Evolutionary conservation across 2,888 invertebrate genomes (phyloP).

Genomic region (Phalangium opilio): DNA sequence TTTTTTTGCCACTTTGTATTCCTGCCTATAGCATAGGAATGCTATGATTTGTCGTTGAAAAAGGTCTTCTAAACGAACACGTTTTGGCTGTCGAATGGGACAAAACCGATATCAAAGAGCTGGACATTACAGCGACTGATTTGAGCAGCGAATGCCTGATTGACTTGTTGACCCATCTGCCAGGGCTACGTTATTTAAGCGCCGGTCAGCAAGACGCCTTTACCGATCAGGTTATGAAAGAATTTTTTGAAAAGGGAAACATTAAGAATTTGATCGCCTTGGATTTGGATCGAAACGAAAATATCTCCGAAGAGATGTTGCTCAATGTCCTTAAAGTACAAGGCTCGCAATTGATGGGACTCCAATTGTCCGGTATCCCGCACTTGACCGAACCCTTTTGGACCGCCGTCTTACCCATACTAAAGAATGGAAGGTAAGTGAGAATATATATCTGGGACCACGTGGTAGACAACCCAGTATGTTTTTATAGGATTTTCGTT

Average conservation of each 20-base stretch:
- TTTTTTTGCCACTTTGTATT: too few relatives aligned
- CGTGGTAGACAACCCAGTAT: not conserved
- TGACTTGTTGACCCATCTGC: slow-evolving; percentile 76
- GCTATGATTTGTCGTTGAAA: too few relatives aligned
- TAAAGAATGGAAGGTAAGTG: slow-evolving; percentile 73
- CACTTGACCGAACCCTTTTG: slow-evolving; percentile 97
- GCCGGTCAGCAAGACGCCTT: slow-evolving; percentile 97
- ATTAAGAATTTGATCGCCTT: slow-evolving; percentile 60
- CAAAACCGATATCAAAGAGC: slow-evolving; percentile 71
- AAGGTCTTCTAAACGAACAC: slow-evolving; percentile 75
- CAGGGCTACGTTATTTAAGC: slow-evolving; percentile 59
- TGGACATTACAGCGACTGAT: slow-evolving; percentile 95
- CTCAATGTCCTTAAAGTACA: slow-evolving; percentile 79
- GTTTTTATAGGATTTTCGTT: slow-evolving; percentile 84
- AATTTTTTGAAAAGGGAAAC: slow-evolving; percentile 72
- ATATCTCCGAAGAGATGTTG: slow-evolving; percentile 78
- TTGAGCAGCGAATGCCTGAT: slow-evolving; percentile 81
- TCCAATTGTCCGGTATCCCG: slow-evolving; percentile 84
- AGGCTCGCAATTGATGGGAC: slow-evolving; percentile 74
- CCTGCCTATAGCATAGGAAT: too few relatives aligned
- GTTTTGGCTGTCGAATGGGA: slow-evolving; percentile 98
- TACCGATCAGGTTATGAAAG: slow-evolving; percentile 76
- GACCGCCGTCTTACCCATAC: slow-evolving; percentile 81
- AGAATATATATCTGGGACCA: not conserved
- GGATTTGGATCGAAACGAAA: slow-evolving; percentile 90